These are phyloP conservation scores for Turritopsis rubra DNA, from an alignment of 30 jellyfish, hydroid and myxozoan species.

Conservation along the genomic window DNA sequence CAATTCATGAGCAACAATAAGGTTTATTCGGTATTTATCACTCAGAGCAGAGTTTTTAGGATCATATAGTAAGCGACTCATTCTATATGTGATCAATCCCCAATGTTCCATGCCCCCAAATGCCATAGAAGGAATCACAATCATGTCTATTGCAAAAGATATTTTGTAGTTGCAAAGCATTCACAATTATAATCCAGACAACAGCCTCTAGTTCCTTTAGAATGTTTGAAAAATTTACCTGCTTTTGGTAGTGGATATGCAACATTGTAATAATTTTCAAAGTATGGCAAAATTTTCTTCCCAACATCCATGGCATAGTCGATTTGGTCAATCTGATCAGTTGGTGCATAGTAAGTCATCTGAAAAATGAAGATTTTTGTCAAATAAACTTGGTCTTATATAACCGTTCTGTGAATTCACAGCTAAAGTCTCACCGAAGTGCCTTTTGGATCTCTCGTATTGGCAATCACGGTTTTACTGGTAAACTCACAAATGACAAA, in stretches of 20 bases:
- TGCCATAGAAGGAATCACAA: conserved; percentile 44
- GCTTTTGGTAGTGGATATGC: conserved; percentile 88
- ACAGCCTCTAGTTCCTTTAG: background rate
- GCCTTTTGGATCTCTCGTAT: background rate
- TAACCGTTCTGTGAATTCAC: background rate
- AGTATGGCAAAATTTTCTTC: conserved; percentile 51
- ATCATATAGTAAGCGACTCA: conserved; percentile 25
- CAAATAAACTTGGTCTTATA: background rate
- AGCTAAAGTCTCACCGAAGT: background rate
- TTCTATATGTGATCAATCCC: conserved; percentile 45
- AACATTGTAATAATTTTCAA: conserved; percentile 56
- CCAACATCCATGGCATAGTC: conserved; percentile 66
- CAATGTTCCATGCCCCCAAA: conserved; percentile 71
- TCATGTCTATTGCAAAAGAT: conserved; percentile 30
- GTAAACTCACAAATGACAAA: conserved; percentile 81
- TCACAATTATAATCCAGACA: background rate
- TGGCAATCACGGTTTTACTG: conserved; percentile 20
- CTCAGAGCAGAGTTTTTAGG: conserved; percentile 21
- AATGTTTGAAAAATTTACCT: conserved; percentile 32
- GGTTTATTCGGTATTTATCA: conserved; percentile 9
- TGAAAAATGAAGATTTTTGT: too few relatives aligned
- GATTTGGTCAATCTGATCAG: conserved; percentile 77
- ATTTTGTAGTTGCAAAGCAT: background rate
- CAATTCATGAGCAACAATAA: conserved; percentile 43
- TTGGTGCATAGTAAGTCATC: conserved; percentile 92